Conservation (phyloP, 2,113 vertebrate genomes). For the Donacobius atricapilla region DNA sequence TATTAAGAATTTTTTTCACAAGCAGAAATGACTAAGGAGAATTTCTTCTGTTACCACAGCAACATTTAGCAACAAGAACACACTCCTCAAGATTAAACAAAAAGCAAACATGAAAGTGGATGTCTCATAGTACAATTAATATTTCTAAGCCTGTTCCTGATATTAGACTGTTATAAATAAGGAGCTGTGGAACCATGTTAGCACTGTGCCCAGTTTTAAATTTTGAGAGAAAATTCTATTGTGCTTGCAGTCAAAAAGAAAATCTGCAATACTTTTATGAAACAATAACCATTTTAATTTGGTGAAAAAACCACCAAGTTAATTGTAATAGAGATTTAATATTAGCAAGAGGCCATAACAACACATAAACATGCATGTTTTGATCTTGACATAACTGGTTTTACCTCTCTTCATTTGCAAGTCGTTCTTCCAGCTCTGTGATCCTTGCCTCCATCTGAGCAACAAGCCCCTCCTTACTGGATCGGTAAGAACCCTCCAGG, state of each 20-base stretch:
- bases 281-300: neutral
- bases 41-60: neutral
- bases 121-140: neutral
- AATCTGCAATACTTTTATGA: neutral
- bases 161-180: neutral
- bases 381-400: neutral
- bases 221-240: neutral
- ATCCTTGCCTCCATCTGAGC: conserved; percentile 88
- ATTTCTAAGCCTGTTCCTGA: neutral
- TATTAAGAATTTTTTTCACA: neutral
- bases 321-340: neutral
- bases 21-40: neutral
- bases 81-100: neutral
- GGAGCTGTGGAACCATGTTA: neutral
- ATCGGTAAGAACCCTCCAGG: conserved; percentile 88
- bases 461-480: conserved; percentile 90
- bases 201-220: neutral
- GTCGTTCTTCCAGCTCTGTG: conserved; percentile 87
- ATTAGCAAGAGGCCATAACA: neutral
- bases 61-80: neutral
- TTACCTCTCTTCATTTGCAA: conserved; percentile 92
- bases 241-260: neutral
- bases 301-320: neutral
- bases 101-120: neutral
- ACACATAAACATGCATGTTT: neutral